Evolutionary conservation across 2,113 vertebrate genomes (phyloP).

Genomic region (Hepsetus odoe): DNA sequence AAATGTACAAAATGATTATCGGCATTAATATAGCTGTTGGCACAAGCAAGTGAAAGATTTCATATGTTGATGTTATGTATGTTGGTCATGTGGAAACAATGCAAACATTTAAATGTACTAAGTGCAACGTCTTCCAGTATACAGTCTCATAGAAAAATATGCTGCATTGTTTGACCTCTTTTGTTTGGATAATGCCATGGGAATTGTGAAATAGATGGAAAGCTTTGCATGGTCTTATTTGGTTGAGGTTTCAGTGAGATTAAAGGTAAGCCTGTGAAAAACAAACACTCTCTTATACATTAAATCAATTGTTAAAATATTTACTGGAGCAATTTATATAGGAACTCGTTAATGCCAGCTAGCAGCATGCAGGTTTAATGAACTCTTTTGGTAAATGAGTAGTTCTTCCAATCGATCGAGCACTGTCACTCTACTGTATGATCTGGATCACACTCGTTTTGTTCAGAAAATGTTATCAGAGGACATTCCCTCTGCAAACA

Average conservation of each 20-base stretch:
- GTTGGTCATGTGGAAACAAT: too few relatives aligned
- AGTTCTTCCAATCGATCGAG: constrained; percentile 22
- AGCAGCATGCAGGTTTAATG: not conserved
- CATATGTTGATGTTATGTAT: too few relatives aligned
- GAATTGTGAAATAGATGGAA: too few relatives aligned
- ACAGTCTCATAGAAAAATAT: too few relatives aligned
- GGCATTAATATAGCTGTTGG: too few relatives aligned
- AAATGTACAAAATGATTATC: too few relatives aligned
- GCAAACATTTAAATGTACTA: too few relatives aligned
- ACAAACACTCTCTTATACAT: not conserved
- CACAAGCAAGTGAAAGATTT: too few relatives aligned
- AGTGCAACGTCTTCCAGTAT: too few relatives aligned
- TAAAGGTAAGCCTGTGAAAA: not conserved
- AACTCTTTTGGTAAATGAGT: constrained; percentile 27
- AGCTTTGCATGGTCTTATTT: not conserved
- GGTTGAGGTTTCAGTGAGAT: too few relatives aligned
- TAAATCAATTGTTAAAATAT: not conserved
- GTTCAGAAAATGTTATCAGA: constrained; percentile 32
- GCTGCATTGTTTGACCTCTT: too few relatives aligned
- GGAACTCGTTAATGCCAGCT: constrained; percentile 4
- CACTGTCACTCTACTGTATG: constrained; percentile 2
- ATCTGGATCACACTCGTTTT: constrained; percentile 50
- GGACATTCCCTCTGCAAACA: constrained; percentile 45
- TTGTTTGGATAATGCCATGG: too few relatives aligned
- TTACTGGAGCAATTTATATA: not conserved